Conservation (phyloP, 2,797 vertebrate genomes). For the Eulemur mongoz region DNA sequence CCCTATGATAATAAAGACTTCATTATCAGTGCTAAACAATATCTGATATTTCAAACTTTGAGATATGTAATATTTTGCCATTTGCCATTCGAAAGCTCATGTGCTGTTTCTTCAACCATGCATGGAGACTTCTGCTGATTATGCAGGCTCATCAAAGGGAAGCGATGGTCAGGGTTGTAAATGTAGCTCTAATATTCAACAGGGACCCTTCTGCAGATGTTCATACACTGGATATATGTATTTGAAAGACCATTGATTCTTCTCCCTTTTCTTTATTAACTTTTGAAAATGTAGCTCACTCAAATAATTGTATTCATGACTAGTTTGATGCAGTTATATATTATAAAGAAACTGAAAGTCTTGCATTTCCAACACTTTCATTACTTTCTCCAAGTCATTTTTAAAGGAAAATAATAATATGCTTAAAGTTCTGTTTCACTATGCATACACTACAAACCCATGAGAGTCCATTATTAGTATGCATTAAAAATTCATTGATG, state of each 20-base stretch:
- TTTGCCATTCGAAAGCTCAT: background rate
- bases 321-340: background rate
- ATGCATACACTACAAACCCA: conserved; percentile 51
- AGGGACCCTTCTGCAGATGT: background rate
- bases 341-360: conserved; percentile 56
- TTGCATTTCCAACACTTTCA: conserved; percentile 75
- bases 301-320: conserved; percentile 1
- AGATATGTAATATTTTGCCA: background rate
- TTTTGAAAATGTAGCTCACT: background rate
- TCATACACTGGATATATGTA: background rate
- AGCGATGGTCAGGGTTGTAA: background rate
- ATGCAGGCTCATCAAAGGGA: background rate
- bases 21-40: background rate
- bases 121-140: background rate
- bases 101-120: background rate
- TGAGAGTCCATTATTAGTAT: conserved; percentile 56
- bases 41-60: background rate
- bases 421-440: conserved; percentile 66
- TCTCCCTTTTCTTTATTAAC: conserved; percentile 45
- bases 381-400: conserved; percentile 76
- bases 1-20: background rate
- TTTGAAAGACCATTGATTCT: background rate
- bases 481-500: conserved; percentile 74
- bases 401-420: conserved; percentile 76
- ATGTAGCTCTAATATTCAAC: background rate